Base-by-base conservation (phyloP, 2,113 vertebrate species). In the Cavia aperea region DNA sequence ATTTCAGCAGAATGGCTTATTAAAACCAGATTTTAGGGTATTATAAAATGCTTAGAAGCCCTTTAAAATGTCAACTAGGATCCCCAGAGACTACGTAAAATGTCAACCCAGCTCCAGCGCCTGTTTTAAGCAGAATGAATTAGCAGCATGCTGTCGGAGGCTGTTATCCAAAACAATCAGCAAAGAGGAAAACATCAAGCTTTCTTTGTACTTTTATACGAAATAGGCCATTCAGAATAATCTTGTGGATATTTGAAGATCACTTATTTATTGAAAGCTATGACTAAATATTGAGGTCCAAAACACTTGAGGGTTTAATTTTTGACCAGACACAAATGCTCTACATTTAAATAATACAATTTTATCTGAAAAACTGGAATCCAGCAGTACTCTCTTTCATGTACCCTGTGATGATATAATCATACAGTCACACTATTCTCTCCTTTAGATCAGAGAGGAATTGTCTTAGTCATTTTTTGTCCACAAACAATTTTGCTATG, bases 21-120 rank as follows among this genome's bases (percentile, higher is more conserved):
- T 99, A 99, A 99, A 99, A 99, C 98, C 99, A 99, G 99, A 99
- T 99, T 99, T 99, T 98, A 98, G 98, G 97, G 98, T 98, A 98
- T 99, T 99, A 99, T 98, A 98, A 99, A 99, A 99, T 98, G 98
- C 99, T 99, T 99, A 99, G 98, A 99, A 99, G 98, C 99, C 99
- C 98, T 99, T 99, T 99, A 99, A 99, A 99, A 99, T 99, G 99
- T 99, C 99, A 99, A 98, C 98, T 97, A 98, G 97, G 98, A 98
- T 99, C 98, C 98, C 98, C 96, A 98, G 98, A 99, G 99, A 99
- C 98, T 96, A 98, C 97, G 96, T 98, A 98, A 99, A 99, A 99
- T 99, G 99, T 99, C 99, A 99, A 98, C 97, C 98, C 97, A 98
- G 98, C 98, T 98, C 97, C 98, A 98, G 98, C 97, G 98, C 98